Conservation (phyloP, 2,797 vertebrate species). For the Rachycentron canadum region DNA sequence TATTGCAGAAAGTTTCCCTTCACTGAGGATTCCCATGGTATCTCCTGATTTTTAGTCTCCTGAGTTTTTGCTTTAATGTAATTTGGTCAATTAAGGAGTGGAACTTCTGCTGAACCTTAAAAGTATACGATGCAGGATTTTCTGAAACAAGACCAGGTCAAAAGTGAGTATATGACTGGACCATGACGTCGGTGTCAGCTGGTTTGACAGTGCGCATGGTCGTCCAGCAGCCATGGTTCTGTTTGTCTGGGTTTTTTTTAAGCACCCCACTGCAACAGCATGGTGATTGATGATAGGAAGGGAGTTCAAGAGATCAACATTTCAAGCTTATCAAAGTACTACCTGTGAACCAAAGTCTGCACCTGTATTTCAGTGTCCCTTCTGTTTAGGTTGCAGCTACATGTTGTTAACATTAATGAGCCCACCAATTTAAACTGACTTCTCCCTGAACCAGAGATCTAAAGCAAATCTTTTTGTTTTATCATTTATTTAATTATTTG, state of each 20-base stretch:
- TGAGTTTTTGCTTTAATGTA: slow-evolving; percentile 12
- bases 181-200: no score
- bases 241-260: no score
- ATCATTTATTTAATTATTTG: not conserved
- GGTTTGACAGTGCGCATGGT: no score
- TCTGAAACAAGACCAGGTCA: not conserved
- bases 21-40: not conserved
- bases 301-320: not conserved
- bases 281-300: no score
- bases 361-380: not conserved
- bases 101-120: slow-evolving; percentile 17
- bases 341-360: not conserved
- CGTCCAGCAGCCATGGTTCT: no score
- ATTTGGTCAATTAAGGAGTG: slow-evolving; percentile 15
- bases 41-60: slow-evolving; percentile 19
- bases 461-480: no score
- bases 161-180: not conserved
- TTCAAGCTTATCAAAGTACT: not conserved
- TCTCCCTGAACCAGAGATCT: not conserved
- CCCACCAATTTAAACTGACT: not conserved
- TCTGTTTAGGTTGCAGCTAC: not conserved
- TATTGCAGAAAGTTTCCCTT: slow-evolving; percentile 12
- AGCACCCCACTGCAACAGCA: no score
- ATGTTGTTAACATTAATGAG: not conserved
- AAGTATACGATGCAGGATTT: not conserved